A percentile compares a stretch with the other conserved stretches of the same genome.
phyloP scores from a whole-genome alignment of 1,140 invertebrate genomes.

The Euura lappo region DNA sequence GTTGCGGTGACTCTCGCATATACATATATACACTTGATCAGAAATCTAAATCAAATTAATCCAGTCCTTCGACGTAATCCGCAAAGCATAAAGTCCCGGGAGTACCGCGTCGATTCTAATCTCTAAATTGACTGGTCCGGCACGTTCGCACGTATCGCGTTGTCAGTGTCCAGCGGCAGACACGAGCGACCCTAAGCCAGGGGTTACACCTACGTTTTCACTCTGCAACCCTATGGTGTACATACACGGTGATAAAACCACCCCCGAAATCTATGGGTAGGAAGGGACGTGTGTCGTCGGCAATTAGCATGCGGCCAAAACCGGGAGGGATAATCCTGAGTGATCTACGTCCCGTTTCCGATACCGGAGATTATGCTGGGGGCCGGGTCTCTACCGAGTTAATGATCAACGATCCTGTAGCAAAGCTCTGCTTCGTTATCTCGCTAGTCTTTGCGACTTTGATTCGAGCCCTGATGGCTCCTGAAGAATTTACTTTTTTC shows the following conservation, averaged over 20 bases:
- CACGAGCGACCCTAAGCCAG: constrained; percentile 11
- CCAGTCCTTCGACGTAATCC: background rate
- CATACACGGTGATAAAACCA: too few relatives aligned
- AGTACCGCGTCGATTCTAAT: background rate
- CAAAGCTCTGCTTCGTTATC: background rate
- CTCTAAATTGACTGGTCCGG: background rate
- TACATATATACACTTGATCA: background rate
- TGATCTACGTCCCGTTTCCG: constrained; percentile 45
- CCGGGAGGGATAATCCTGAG: constrained; percentile 39
- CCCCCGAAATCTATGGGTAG: background rate
- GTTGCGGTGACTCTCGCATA: background rate
- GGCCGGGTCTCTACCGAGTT: too few relatives aligned
- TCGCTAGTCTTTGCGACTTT: too few relatives aligned
- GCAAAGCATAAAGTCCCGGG: background rate
- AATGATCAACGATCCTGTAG: background rate
- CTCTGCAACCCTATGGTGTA: too few relatives aligned
- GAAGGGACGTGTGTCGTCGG: constrained; percentile 24
- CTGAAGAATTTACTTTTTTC: too few relatives aligned
- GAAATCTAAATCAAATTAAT: too few relatives aligned
- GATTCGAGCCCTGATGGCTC: too few relatives aligned
- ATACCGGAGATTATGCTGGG: constrained; percentile 17
- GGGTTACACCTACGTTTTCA: constrained; percentile 11
- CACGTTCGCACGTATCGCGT: background rate
- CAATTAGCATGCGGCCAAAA: constrained; percentile 46
- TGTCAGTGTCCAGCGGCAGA: background rate